Evolutionary conservation across 2,888 invertebrate genomes (phyloP), one percentile per base, ranked within the genome.

Genomic region (Trissolcus japonicus): DNA sequence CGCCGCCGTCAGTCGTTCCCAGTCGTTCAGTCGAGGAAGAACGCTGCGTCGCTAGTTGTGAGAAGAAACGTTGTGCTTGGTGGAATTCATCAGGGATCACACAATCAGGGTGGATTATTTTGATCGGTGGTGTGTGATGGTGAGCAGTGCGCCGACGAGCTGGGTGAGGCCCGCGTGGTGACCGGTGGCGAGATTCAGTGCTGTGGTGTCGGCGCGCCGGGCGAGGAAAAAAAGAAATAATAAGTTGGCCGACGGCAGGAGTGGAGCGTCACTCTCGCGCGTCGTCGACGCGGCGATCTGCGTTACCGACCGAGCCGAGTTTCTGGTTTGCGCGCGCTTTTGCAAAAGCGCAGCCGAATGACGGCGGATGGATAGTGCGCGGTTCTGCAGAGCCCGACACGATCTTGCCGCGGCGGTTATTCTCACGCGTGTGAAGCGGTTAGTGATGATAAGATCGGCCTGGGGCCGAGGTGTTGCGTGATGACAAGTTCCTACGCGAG

Each of bases 1-100:
- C 57, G 1, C 60, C 78, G 74, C 69, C 83, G 83, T 85, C 88
- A 88, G 88, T 88, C 86, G 87, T 84, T 85, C 81, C 86, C 85
- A 84, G 84, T 83, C 86, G 83, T 80, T 80, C 78, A 81, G 68
- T 17, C 80, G 68, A 81, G 78, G 76, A 82, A 82, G 85, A 79
- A 62, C 79, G 78, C 9, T 75, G 79, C 19, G 54, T 54, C 53
- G 63, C 43, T 19, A 11, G 50, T 62, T 17, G 43, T n/a, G 29
- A 46, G 59, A 13, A 29, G 11, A 51, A 19, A 51, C 35, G 16
- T 51, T 21, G 54, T 54, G 19, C 35, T 35, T 35, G 35, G 48
- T n/a, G 50, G n/a, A 54, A 46, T 57, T 19, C 25, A 25, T 2
- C 57, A 56, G 48, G 57, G 41, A 67, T 61, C 40, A 53, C 62